Base-by-base conservation (phyloP, 2,113 vertebrate genomes). In the Chamaea fasciata region DNA sequence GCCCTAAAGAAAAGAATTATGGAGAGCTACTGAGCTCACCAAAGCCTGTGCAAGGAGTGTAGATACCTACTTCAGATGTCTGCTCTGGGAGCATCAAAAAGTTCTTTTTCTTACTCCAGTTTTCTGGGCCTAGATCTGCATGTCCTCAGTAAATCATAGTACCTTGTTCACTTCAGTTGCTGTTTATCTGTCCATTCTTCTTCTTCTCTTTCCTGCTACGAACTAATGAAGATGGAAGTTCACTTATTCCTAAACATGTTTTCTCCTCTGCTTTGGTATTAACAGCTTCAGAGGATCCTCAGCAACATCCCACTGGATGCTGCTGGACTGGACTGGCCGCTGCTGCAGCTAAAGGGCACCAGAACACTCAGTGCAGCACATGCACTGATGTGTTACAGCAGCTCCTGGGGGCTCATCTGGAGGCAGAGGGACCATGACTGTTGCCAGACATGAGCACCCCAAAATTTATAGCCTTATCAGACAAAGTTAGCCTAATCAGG, bases 321-420 rank as follows among this genome's bases (percentile, higher is more conserved):
- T 83, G 71, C 60, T 70, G 46, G 49, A 44, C 44, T 44, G 21
- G 13, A 24, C 28, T 39, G 60, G n/a, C 46, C 47, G 9, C 70
- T 79, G 20, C 42, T 47, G 13, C 62, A 50, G 55, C 76, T 39
- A 1, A 44, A 74, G 31, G 11, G 14, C 63, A 56, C 5, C 11
- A 76, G 49, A 46, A 15, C 27, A 7, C 44, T 53, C 31, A 79
- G 14, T 10, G 13, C n/a, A 63, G 5, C 22, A 4, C 1, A 0
- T 0, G 2, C 15, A 9, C 14, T 12, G 23, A 6, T 5, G 27
- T 7, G 30, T 20, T 31, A 10, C 35, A 5, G 30, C 9, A 50
- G 50, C 13, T 46, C 37, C 76, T 15, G 50, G 27, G 37, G 33
- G 39, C 8, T 50, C 24, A 31, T 1, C 1, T 1, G 2, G 33